A percentile compares a stretch with the other conserved stretches of the same genome.
Conservation (phyloP, 2,888 invertebrate species). For the Creontiades dilutus region DNA sequence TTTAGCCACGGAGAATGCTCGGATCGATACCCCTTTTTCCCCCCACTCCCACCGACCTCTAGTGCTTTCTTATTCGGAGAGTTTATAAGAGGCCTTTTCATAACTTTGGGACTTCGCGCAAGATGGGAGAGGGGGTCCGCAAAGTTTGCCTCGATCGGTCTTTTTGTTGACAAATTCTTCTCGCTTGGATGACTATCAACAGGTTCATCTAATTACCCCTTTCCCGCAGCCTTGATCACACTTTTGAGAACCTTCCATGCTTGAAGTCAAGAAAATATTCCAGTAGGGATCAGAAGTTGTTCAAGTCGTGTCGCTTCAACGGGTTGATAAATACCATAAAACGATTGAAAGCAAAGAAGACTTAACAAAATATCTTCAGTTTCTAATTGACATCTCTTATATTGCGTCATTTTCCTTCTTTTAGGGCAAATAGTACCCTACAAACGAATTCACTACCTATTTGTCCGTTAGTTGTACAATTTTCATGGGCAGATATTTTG, state of each 20-base stretch:
- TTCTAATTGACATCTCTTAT: too few relatives aligned
- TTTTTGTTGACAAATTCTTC: constrained; percentile 15
- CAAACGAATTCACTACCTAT: too few relatives aligned
- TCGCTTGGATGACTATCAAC: constrained; percentile 22
- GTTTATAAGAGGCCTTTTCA: constrained; percentile 29
- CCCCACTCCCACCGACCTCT: background rate
- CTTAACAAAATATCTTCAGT: too few relatives aligned
- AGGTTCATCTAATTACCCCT: constrained; percentile 36
- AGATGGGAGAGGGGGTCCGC: background rate
- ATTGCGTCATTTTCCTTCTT: too few relatives aligned
- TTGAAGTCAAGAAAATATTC: constrained; percentile 25
- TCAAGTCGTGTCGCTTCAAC: too few relatives aligned
- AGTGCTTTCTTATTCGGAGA: constrained; percentile 39
- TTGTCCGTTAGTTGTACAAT: too few relatives aligned
- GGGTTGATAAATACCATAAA: too few relatives aligned
- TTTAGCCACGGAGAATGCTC: constrained; percentile 22
- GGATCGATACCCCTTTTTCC: constrained; percentile 18
- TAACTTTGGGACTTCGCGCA: constrained; percentile 25
- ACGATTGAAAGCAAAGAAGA: too few relatives aligned
- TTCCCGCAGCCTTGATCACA: background rate
- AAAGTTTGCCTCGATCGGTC: constrained; percentile 5
- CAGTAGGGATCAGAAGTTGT: background rate
- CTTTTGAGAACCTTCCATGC: background rate
- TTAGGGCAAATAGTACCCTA: too few relatives aligned
- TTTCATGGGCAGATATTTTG: too few relatives aligned